Conservation (phyloP, 2,888 invertebrate genomes). For the Conomelus anceps region DNA sequence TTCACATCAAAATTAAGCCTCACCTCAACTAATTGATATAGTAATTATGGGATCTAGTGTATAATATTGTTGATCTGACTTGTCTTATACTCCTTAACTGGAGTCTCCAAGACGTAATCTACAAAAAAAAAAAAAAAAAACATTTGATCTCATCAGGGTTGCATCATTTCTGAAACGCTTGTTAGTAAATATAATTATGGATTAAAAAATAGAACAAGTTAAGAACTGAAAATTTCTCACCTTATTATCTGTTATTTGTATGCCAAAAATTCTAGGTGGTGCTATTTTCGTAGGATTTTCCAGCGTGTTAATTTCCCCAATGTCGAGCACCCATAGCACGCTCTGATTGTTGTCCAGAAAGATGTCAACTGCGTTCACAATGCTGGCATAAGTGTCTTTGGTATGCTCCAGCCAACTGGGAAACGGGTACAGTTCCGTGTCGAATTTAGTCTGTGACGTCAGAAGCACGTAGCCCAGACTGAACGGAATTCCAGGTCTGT, state of each 20-base stretch:
- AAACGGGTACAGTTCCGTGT: neutral
- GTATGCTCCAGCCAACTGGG: neutral
- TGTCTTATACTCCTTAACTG: too few species aligned
- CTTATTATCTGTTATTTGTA: neutral
- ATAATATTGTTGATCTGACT: too few species aligned
- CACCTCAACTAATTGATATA: too few species aligned
- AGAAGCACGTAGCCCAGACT: neutral
- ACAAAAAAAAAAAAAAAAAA: too few species aligned
- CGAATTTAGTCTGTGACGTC: neutral
- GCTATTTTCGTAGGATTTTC: neutral
- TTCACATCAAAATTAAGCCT: too few species aligned
- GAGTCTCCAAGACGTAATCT: too few species aligned
- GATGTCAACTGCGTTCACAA: neutral
- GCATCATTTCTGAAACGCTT: too few species aligned
- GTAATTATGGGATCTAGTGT: too few species aligned
- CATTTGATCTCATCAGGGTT: too few species aligned
- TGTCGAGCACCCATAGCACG: neutral
- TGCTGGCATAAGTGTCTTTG: neutral
- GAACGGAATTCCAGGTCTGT: neutral
- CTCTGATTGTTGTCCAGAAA: neutral
- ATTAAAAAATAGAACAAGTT: too few species aligned
- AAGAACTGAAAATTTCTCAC: too few species aligned
- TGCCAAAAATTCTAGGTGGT: neutral
- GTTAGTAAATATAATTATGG: too few species aligned
- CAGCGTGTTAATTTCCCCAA: neutral